Conservation (phyloP, 1,140 invertebrate species). For the Drosophila saltans region DNA sequence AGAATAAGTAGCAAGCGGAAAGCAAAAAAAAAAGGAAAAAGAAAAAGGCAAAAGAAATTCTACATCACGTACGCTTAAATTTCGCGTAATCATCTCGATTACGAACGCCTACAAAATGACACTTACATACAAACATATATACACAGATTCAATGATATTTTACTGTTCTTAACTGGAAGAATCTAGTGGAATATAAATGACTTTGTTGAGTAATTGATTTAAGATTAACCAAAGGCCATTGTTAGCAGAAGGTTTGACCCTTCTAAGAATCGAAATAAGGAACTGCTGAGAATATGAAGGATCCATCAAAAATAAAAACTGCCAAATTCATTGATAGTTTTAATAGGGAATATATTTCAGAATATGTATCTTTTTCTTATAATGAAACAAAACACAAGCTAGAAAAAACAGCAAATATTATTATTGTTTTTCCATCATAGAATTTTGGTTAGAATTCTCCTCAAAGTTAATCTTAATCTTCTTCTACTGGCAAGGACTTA, state of each 20-base stretch:
- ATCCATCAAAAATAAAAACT: no score
- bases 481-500: no score
- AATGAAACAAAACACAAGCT: no score
- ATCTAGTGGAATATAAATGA: constrained; percentile 14
- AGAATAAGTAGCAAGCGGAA: constrained; percentile 26
- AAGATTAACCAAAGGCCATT: background rate
- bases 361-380: no score
- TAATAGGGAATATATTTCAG: no score
- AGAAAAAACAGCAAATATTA: no score
- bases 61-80: constrained; percentile 38
- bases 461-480: no score
- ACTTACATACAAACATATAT: constrained; percentile 24
- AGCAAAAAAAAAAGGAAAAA: constrained; percentile 33
- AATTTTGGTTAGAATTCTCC: no score
- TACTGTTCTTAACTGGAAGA: constrained; percentile 20
- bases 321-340: no score
- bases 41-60: constrained; percentile 36
- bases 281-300: background rate
- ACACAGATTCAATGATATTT: constrained; percentile 21
- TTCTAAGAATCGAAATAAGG: background rate
- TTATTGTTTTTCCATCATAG: no score
- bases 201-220: background rate
- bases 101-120: constrained; percentile 45
- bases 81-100: constrained; percentile 61
- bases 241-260: background rate